Evolutionary conservation across 2,888 invertebrate genomes (phyloP).

Genomic region (Apodemia hepburni): DNA sequence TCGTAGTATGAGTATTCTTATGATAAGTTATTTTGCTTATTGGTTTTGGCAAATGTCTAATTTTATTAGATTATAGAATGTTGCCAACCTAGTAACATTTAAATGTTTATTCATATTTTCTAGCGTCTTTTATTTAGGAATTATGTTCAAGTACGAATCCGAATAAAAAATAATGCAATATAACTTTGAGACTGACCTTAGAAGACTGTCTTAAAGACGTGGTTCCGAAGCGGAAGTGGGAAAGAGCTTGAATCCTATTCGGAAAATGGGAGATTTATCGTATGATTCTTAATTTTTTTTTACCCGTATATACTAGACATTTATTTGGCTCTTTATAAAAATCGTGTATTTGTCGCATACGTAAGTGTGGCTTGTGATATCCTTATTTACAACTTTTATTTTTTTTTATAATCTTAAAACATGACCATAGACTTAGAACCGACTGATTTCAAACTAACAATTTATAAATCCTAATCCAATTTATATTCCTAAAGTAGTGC

Average conservation of each 20-base stretch:
- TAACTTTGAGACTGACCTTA: constrained; percentile 77
- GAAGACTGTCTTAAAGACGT: constrained; percentile 76
- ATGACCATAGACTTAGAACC: constrained; percentile 7
- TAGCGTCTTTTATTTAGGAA: constrained; percentile 1
- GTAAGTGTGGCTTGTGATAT: constrained; percentile 7
- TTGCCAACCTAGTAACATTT: constrained; percentile 4
- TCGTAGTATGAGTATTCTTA: constrained; percentile 55
- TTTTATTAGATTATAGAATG: constrained; percentile 30
- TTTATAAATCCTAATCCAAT: constrained; percentile 18
- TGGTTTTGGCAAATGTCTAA: constrained; percentile 53
- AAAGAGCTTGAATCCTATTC: constrained; percentile 29
- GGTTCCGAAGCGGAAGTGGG: constrained; percentile 40
- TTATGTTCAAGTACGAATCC: constrained; percentile 26
- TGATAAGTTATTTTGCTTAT: constrained; percentile 62
- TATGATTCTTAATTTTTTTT: constrained; percentile 7
- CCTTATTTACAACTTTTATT: constrained; percentile 10
- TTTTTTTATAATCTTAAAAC: constrained; percentile 7
- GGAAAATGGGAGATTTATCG: constrained; percentile 11
- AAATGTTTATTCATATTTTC: not conserved
- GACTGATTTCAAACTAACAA: constrained; percentile 21
- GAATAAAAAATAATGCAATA: constrained; percentile 70
- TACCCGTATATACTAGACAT: constrained; percentile 2
- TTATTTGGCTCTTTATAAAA: constrained; percentile 8
- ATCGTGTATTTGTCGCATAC: constrained; percentile 2
- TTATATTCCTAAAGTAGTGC: constrained; percentile 30